phyloP scores from a whole-genome alignment of 2,797 vertebrate species.

The Intellagama lesueurii region DNA sequence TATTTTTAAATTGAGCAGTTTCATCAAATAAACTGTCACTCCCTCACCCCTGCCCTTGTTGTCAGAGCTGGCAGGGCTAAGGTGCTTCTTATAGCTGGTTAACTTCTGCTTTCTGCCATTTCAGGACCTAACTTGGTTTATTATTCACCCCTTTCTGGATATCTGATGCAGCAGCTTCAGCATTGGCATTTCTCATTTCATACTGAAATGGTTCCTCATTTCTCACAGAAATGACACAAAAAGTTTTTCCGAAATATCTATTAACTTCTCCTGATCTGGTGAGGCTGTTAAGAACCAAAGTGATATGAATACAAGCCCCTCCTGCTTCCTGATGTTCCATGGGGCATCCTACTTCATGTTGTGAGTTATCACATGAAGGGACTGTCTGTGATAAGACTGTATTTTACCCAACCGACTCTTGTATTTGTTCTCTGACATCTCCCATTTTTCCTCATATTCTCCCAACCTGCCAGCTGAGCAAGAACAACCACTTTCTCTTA shows the following conservation, averaged over 20 bases:
- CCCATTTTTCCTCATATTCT: slow-evolving; percentile 79
- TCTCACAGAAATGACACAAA: too few species aligned
- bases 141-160: slow-evolving; percentile 65
- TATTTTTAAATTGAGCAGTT: slow-evolving; percentile 47
- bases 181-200: slow-evolving; percentile 70
- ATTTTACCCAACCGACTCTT: slow-evolving; percentile 81
- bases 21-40: slow-evolving; percentile 64
- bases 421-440: slow-evolving; percentile 75
- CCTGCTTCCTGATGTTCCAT: slow-evolving; percentile 79
- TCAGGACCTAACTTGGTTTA: slow-evolving; percentile 71
- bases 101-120: slow-evolving; percentile 77
- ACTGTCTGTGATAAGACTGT: slow-evolving; percentile 79
- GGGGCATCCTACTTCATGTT: slow-evolving; percentile 79
- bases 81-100: slow-evolving; percentile 72
- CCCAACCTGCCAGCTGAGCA: slow-evolving; percentile 77
- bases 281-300: slow-evolving; percentile 75
- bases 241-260: too few species aligned
- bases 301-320: slow-evolving; percentile 73
- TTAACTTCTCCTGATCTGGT: slow-evolving; percentile 73
- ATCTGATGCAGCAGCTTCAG: slow-evolving; percentile 46
- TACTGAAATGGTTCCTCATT: slow-evolving; percentile 60
- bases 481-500: slow-evolving; percentile 83
- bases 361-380: slow-evolving; percentile 79
- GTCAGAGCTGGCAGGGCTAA: slow-evolving; percentile 72
- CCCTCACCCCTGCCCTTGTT: slow-evolving; percentile 52